Conservation (phyloP, 1,140 invertebrate genomes). For the Rhagoletis pomonella region DNA sequence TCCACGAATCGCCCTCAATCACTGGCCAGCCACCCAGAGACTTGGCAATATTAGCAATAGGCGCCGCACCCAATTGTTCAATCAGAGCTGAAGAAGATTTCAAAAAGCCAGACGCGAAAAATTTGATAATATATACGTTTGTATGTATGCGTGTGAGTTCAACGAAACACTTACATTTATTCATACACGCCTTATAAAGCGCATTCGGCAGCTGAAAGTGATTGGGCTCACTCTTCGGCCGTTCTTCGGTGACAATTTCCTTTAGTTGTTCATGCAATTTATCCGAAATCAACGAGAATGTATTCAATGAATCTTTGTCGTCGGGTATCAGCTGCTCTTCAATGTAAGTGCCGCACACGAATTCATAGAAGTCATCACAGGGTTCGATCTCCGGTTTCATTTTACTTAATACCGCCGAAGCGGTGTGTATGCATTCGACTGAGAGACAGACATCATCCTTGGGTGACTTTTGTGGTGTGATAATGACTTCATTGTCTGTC, state of each 20-base stretch:
- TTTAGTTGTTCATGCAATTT: constrained; percentile 86
- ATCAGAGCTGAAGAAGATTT: constrained; percentile 78
- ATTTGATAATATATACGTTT: neutral
- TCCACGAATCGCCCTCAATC: constrained; percentile 85
- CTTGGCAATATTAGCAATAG: constrained; percentile 82
- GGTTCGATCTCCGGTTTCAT: constrained; percentile 86
- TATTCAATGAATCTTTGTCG: constrained; percentile 86
- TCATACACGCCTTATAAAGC: constrained; percentile 89
- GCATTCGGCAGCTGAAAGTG: constrained; percentile 86
- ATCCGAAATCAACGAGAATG: constrained; percentile 87
- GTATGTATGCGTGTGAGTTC: no score
- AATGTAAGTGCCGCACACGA: constrained; percentile 86
- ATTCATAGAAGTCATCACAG: constrained; percentile 92
- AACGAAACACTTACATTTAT: constrained; percentile 81
- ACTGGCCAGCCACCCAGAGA: constrained; percentile 94
- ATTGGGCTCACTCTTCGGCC: constrained; percentile 79
- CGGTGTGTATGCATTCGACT: constrained; percentile 82
- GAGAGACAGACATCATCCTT: constrained; percentile 76
- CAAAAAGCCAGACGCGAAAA: neutral
- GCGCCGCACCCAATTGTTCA: constrained; percentile 82
- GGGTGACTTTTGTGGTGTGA: constrained; percentile 30
- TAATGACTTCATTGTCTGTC: constrained; percentile 63
- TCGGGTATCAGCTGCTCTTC: constrained; percentile 85
- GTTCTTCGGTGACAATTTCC: constrained; percentile 82
- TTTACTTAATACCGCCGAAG: constrained; percentile 82